Percentiles rank a stretch among this genome's conserved stretches.
These are phyloP conservation scores for Apostichopus japonicus DNA, from an alignment of 35 echinoderm and acorn worm species.

Conservation along the genomic window DNA sequence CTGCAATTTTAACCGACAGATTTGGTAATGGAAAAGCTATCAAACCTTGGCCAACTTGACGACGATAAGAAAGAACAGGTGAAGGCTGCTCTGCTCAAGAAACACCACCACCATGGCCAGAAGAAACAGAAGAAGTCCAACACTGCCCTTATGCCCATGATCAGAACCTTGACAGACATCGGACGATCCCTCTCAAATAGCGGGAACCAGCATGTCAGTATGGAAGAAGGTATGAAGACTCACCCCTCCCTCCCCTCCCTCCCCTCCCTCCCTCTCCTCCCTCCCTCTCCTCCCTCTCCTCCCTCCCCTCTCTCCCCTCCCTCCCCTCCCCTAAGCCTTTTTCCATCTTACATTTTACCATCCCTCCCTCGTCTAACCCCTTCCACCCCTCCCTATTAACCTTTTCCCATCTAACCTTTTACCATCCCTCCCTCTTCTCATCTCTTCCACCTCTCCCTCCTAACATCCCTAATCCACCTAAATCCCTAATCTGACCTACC, in stretches of 20 bases:
- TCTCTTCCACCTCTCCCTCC: not conserved
- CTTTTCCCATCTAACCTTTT: not conserved
- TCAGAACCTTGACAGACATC: slow-evolving; percentile 85
- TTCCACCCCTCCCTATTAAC: no score
- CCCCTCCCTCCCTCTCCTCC: not conserved
- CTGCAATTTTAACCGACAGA: slow-evolving; percentile 30
- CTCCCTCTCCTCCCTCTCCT: no score
- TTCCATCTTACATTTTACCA: not conserved
- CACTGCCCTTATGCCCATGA: slow-evolving; percentile 76
- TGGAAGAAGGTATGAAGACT: slow-evolving; percentile 85
- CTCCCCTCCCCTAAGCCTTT: not conserved
- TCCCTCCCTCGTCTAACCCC: not conserved
- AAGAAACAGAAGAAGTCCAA: slow-evolving; percentile 75
- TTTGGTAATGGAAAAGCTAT: slow-evolving; percentile 87
- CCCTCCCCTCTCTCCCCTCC: not conserved
- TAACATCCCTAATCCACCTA: not conserved
- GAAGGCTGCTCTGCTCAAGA: slow-evolving; percentile 75
- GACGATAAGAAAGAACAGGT: slow-evolving; percentile 83
- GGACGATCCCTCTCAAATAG: slow-evolving; percentile 74
- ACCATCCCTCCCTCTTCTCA: not conserved
- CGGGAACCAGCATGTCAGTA: slow-evolving; percentile 64
- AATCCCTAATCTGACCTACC: not conserved
- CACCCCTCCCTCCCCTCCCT: not conserved
- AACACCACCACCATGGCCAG: slow-evolving; percentile 83
- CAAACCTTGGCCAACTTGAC: slow-evolving; percentile 79